Base-by-base conservation (phyloP, 2,797 vertebrate genomes). In the Chrysocyon brachyurus region DNA sequence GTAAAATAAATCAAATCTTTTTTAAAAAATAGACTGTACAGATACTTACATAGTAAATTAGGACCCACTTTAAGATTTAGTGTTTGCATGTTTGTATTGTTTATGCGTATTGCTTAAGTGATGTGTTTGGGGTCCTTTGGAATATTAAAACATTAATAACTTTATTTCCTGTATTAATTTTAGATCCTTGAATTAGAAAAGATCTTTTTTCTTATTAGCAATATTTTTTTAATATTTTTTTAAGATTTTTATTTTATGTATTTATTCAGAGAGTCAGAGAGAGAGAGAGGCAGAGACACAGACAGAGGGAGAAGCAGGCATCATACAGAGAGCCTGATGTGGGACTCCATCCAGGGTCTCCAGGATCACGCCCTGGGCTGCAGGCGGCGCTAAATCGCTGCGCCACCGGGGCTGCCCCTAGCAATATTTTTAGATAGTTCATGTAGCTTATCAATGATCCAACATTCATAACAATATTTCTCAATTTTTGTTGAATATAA, bases 91-190 rank as follows among this genome's bases (percentile, higher is more conserved):
- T 87, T 12, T 94, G 9, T 87, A 28, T 95, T 87, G 0, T 87
- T 2, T 86, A 11, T 68, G 6, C 33, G 28, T 78, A 56, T 46
- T 92, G 36, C 28, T 33, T 89, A 57, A 14, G 14, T 73, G 52
- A 79, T 85, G 12, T 91, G 57, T 94, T 66, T 81, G n/a, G 21
- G 10, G 11, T 85, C 28, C 21, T 94, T 87, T 78, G 36, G 77
- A 73, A 87, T 75, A 31, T 91, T 64, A 83, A 93, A 40, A 73
- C 57, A n/a, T 89, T 88, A 88, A 61, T 84, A 96, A 83, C 63
- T 73, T 64, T 46, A 56, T 33, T 90, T 79, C 8, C 21, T 91
- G 22, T 70, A 6, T 87, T 87, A 68, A 77, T 87, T 97, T 94
- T 40, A 87, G 33, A 22, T 59, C 14, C 11, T 84, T 94, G 52